Evolutionary conservation across 2,797 vertebrate genomes (phyloP).

Genomic region (Typhlichthys subterraneus): DNA sequence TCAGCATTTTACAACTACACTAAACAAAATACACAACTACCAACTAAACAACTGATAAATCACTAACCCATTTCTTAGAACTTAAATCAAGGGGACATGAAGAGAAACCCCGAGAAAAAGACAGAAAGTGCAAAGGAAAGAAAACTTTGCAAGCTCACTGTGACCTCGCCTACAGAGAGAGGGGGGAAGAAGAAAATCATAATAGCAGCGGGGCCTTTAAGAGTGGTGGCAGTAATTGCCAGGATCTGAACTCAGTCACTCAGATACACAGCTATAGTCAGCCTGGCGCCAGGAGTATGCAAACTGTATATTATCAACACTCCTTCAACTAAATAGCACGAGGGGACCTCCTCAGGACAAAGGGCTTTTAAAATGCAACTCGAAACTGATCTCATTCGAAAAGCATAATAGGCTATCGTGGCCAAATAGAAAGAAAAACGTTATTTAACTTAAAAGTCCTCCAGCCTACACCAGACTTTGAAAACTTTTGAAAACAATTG

Average conservation of each 20-base stretch:
- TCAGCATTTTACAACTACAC: no score
- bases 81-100: constrained; percentile 39
- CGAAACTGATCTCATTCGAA: constrained; percentile 90
- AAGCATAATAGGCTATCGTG: constrained; percentile 76
- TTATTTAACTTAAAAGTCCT: constrained; percentile 66
- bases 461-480: constrained; percentile 53
- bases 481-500: constrained; percentile 11
- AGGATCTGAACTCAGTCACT: constrained; percentile 89
- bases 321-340: constrained; percentile 91
- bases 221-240: constrained; percentile 92
- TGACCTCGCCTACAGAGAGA: constrained; percentile 73
- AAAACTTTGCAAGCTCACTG: constrained; percentile 63
- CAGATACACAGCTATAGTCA: constrained; percentile 90
- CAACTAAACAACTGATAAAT: no score
- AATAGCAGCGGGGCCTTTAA: constrained; percentile 90
- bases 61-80: constrained; percentile 23
- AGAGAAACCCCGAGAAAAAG: constrained; percentile 47
- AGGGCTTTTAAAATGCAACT: constrained; percentile 82
- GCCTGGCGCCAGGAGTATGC: constrained; percentile 97
- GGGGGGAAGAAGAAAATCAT: constrained; percentile 67
- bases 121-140: constrained; percentile 58
- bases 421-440: constrained; percentile 77
- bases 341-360: constrained; percentile 84
- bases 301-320: constrained; percentile 97
- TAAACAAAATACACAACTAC: no score